Percentiles rank a stretch among this genome's conserved stretches.
Evolutionary conservation across 2,888 invertebrate species (phyloP).

Genomic region (Apotomis turbidana): DNA sequence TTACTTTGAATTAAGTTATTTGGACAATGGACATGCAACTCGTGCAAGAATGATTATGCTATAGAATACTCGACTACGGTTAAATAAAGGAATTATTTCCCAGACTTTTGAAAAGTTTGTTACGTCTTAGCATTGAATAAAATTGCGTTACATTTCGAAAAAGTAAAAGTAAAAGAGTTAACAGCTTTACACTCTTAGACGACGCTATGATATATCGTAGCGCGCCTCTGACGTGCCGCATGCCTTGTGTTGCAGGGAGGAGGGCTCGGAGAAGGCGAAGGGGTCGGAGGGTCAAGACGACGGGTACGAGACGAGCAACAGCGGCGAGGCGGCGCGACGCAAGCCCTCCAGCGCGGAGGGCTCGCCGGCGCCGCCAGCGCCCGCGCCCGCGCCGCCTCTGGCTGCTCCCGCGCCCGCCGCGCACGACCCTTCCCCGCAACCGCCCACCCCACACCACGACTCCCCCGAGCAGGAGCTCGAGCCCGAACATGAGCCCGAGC

Average conservation of each 20-base stretch:
- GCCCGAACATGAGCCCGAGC: constrained; percentile 50
- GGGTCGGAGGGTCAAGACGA: constrained; percentile 92
- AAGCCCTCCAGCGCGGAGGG: constrained; percentile 61
- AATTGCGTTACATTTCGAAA: too few relatives aligned
- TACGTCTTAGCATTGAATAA: too few relatives aligned
- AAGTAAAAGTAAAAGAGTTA: too few relatives aligned
- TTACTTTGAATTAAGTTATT: too few relatives aligned
- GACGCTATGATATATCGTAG: too few relatives aligned
- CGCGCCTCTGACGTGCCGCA: neutral
- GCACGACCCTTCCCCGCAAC: constrained; percentile 48
- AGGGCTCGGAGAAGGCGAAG: constrained; percentile 80
- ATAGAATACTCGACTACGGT: too few relatives aligned
- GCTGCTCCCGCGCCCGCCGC: constrained; percentile 56
- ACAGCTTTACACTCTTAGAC: too few relatives aligned
- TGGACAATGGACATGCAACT: too few relatives aligned
- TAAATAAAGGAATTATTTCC: too few relatives aligned
- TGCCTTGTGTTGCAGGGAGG: constrained; percentile 65
- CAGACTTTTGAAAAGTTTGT: too few relatives aligned
- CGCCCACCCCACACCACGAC: constrained; percentile 62
- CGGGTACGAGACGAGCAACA: constrained; percentile 94
- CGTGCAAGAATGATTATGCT: too few relatives aligned
- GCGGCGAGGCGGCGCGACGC: constrained; percentile 82
- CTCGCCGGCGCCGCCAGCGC: constrained; percentile 52
- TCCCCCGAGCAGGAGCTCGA: constrained; percentile 52
- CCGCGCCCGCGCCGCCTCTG: constrained; percentile 60